These are phyloP conservation scores for Drosophila mettleri DNA, from an alignment of 2,888 invertebrate genomes.

Conservation along the genomic window DNA sequence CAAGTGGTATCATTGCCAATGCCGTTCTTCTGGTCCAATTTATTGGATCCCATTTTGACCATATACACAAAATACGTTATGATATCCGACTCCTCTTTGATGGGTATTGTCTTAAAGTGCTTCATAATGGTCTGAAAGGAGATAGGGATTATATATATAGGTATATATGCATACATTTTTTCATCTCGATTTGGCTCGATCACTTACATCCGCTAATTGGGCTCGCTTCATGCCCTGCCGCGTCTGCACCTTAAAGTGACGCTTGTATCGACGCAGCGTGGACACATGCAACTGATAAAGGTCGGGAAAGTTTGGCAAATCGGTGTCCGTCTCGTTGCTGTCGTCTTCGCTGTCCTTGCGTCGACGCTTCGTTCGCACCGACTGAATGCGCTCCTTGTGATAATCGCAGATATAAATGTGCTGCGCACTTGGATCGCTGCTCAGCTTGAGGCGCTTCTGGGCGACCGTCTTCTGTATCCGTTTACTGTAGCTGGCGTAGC, in stretches of 20 bases:
- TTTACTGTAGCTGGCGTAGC: slow-evolving; percentile 96
- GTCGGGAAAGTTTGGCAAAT: slow-evolving; percentile 95
- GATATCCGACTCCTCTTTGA: slow-evolving; percentile 95
- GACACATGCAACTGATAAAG: slow-evolving; percentile 96
- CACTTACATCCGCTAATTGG: slow-evolving; percentile 96
- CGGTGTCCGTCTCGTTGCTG: slow-evolving; percentile 96
- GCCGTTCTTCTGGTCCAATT: slow-evolving; percentile 85
- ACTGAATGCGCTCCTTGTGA: slow-evolving; percentile 98
- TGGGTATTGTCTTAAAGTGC: slow-evolving; percentile 97
- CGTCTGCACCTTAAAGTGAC: slow-evolving; percentile 96
- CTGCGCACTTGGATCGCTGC: slow-evolving; percentile 92
- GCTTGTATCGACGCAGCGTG: slow-evolving; percentile 96
- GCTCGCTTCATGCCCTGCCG: slow-evolving; percentile 97
- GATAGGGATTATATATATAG: slow-evolving; percentile 4
- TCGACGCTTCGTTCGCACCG: slow-evolving; percentile 95
- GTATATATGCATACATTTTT: background rate
- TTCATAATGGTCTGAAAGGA: slow-evolving; percentile 93
- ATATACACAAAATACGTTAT: slow-evolving; percentile 98
- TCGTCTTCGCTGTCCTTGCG: slow-evolving; percentile 97
- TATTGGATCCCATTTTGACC: slow-evolving; percentile 92
- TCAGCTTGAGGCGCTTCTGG: slow-evolving; percentile 94
- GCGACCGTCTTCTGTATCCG: slow-evolving; percentile 98
- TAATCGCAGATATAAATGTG: slow-evolving; percentile 98
- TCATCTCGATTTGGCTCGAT: background rate
- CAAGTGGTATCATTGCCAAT: slow-evolving; percentile 83